Evolutionary conservation across 2,797 vertebrate genomes (phyloP).

Genomic region (Sebastes ruberrimus): DNA sequence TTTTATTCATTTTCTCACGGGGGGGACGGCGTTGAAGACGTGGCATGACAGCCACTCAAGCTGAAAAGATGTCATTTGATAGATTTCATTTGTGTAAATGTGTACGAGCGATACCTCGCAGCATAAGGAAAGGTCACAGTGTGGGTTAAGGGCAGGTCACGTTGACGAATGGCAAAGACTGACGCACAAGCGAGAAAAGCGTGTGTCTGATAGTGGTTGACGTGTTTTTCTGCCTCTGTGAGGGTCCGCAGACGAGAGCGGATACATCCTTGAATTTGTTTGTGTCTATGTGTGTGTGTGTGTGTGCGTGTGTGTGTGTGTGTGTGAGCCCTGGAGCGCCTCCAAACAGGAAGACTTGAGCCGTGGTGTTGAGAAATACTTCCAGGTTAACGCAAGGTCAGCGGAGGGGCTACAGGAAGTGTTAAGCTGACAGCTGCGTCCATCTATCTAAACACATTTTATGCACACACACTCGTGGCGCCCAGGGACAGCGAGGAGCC

Average conservation of each 20-base stretch:
- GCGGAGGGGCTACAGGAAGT: constrained; percentile 53
- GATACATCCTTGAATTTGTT: constrained; percentile 22
- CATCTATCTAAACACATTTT: constrained; percentile 48
- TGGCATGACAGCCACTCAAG: constrained; percentile 14
- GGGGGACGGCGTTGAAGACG: neutral
- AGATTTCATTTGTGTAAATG: neutral
- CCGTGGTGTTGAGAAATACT: constrained; percentile 70
- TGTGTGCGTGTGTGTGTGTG: neutral
- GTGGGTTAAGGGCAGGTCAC: neutral
- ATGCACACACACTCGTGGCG: neutral
- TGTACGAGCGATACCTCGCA: neutral
- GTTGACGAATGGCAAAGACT: neutral
- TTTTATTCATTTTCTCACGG: constrained; percentile 56
- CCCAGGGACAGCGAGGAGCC: constrained; percentile 66
- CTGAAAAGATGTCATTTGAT: constrained; percentile 8
- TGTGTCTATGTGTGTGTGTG: constrained; percentile 6
- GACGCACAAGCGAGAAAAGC: neutral
- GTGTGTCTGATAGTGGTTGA: constrained; percentile 12
- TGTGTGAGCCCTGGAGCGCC: constrained; percentile 32
- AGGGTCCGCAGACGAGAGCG: constrained; percentile 11
- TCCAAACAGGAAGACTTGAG: constrained; percentile 67
- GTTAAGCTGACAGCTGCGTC: constrained; percentile 63
- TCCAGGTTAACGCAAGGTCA: constrained; percentile 69
- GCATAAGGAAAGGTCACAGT: neutral
- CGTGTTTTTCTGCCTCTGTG: constrained; percentile 30